Evolutionary conservation across 2,113 vertebrate genomes (phyloP), one percentile per base, ranked within the genome.

Genomic region (Perccottus glenii): DNA sequence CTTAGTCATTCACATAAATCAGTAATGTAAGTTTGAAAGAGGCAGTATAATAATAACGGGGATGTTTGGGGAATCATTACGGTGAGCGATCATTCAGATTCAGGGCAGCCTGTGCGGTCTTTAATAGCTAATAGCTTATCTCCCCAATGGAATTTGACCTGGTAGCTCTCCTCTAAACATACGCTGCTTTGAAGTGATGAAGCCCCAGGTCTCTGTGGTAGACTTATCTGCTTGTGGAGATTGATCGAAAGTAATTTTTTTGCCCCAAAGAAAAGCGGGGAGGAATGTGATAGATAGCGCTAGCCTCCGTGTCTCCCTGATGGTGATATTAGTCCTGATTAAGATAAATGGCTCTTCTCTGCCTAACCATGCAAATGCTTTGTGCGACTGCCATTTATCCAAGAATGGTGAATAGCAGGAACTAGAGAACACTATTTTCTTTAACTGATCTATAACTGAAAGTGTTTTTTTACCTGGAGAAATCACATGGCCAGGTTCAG

Each of bases 321-420:
- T 88, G 83, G 85, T 38, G 73, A 87, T 83, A 87, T 88, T 88
- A 87, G 85, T 70, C 64, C 74, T 85, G 85, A 91, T 91, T 87
- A 90, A 87, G 85, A 91, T 75, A 69, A 87, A 89, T 88, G 86
- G 69, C 58, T 65, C 71, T 53, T 56, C 65, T 67, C 82, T 74
- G 73, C 46, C 65, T 81, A 79, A 75, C 81, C 85, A 84, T 87
- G 82, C 89, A 90, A 84, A 84, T 88, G 78, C 60, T 57, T 33
- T 38, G 67, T 60, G 78, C 72, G 14, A 9, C 15, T 63, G 72
- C 73, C 66, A 73, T 87, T 85, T 81, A 81, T 85, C 78, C 70
- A 35, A 47, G 45, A 57, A 75, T 77, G 73, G 43, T 62, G 57
- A 75, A 72, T 14, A 38, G 62, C 7, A 33, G 64, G 52, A 79